Base-by-base conservation (phyloP, 2,113 vertebrate genomes). In the Brachypodius melanocephalos region DNA sequence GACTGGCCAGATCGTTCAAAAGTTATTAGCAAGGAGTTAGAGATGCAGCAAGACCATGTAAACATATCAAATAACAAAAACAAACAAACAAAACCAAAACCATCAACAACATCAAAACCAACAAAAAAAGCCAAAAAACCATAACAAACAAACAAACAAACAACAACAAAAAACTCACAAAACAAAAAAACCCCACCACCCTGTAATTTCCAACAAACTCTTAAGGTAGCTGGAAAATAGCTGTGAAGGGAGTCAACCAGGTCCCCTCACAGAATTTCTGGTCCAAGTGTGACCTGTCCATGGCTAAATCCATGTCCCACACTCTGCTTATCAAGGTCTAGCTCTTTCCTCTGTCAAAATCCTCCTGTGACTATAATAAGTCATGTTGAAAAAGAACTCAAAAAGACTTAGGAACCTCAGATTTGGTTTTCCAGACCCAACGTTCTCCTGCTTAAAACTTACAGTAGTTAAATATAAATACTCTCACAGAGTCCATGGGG, bases 391-490 rank as follows among this genome's bases (percentile, higher is more conserved):
- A 90, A 68, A n/a, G 34, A 89, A 28, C 25, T 46, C 32, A 80
- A 59, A 59, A 78, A 68, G 8, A 26, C 3, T 42, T 2, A 38
- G 6, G 9, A 74, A 52, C 31, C 24, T 84, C 58, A 61, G 10
- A 40, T 3, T 48, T 36, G 8, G 9, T 59, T 65, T 89, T 83
- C 63, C 21, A 77, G 14, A 48, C 14, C 3, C 3, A 92, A 1
- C 0, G 7, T 63, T 46, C 45, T 72, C 10, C 16, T 34, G 20
- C 15, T 45, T 40, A 52, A 69, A 62, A 43, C 36, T 62, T 45
- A 1, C 0, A 51, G 18, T 4, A 38, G 6, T 20, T 54, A n/a
- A 14, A 17, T 16, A 5, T 67, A n/a, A 14, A 17, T 16, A 5
- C 63, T 84, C 32, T 51, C 74, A 40, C 5, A 80, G 17, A 42